These are phyloP conservation scores for Lamellibrachia satsuma DNA, from an alignment of 2,888 invertebrate species.

Conservation along the genomic window DNA sequence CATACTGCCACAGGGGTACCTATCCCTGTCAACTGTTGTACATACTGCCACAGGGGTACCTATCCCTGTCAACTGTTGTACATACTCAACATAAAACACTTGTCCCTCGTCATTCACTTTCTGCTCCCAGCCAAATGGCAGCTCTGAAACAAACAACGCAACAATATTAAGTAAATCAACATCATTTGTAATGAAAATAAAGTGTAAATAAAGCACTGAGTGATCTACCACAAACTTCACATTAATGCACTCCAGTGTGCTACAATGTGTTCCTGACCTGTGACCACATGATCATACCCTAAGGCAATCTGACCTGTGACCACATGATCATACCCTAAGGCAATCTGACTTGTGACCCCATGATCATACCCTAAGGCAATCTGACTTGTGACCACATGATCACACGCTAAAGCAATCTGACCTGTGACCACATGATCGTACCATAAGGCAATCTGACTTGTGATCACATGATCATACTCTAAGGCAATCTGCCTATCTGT, in stretches of 20 bases:
- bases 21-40: too few relatives aligned
- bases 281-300: neutral
- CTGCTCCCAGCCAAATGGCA: slow-evolving; percentile 91
- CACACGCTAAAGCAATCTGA: neutral
- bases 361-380: neutral
- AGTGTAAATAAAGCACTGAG: neutral
- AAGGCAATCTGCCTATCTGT: neutral
- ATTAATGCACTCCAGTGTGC: neutral
- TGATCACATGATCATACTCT: neutral
- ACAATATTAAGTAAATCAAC: slow-evolving; percentile 18
- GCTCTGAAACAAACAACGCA: slow-evolving; percentile 67
- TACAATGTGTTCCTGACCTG: neutral
- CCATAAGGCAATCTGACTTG: neutral
- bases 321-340: neutral
- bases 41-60: neutral
- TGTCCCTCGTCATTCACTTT: slow-evolving; percentile 79
- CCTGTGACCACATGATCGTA: neutral
- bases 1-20: neutral
- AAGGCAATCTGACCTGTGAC: neutral
- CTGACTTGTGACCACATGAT: neutral
- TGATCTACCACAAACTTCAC: neutral
- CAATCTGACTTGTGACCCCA: neutral
- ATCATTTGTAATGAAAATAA: neutral
- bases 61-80: slow-evolving; percentile 26
- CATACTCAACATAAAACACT: slow-evolving; percentile 77